Conservation (phyloP, 2,888 invertebrate genomes). For the Rotaria sp. region DNA sequence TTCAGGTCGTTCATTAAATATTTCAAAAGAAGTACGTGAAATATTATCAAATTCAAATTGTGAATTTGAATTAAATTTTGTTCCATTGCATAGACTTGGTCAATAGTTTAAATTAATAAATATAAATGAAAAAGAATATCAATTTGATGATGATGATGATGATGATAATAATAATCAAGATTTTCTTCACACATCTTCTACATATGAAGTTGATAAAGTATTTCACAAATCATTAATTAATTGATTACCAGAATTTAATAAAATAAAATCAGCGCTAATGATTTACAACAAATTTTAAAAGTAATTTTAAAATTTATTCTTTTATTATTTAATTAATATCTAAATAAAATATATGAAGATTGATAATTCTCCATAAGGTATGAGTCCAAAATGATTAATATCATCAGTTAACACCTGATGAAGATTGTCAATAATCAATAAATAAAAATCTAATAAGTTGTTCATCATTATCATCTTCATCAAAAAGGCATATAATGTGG, state of each 20-base stretch:
- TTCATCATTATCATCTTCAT: too few relatives aligned
- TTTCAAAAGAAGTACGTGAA: slow-evolving; percentile 80
- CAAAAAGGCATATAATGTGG: too few relatives aligned
- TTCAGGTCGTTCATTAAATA: slow-evolving; percentile 69
- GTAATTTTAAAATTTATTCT: too few relatives aligned
- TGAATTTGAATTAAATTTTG: slow-evolving; percentile 93
- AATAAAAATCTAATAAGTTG: too few relatives aligned
- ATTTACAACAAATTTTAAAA: background rate
- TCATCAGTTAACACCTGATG: too few relatives aligned
- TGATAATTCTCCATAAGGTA: too few relatives aligned
- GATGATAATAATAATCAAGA: too few relatives aligned
- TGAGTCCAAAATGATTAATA: too few relatives aligned
- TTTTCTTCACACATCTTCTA: background rate
- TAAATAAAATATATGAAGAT: too few relatives aligned
- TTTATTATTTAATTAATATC: too few relatives aligned
- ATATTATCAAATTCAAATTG: slow-evolving; percentile 95
- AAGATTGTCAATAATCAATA: too few relatives aligned
- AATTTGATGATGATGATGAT: background rate
- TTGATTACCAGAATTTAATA: slow-evolving; percentile 22
- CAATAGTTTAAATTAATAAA: slow-evolving; percentile 68
- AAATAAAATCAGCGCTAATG: background rate
- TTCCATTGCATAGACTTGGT: slow-evolving; percentile 84
- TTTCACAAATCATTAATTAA: background rate
- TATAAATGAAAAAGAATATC: background rate
- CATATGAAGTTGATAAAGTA: background rate